Base-by-base conservation (phyloP, 1,140 invertebrate species). In the Drosophila prosaltans region DNA sequence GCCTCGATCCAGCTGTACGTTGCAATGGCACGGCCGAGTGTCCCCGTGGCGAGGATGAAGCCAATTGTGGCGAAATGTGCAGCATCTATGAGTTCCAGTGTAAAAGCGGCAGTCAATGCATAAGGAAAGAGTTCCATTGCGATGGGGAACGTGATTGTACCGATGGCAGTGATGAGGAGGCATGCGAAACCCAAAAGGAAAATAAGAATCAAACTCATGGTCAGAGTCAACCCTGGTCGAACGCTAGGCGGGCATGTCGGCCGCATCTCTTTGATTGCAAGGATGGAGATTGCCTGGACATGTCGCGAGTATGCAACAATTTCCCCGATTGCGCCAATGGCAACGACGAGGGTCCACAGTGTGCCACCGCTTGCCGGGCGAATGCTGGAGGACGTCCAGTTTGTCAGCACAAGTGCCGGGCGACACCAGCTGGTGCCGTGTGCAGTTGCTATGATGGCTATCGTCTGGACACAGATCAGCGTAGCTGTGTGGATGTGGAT, bases 381-480 rank as follows among this genome's bases (percentile, higher is more conserved):
- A 59, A 40, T 21, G 1, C 26, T 4, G 7, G 48, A 0, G 67
- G 66, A 1, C 68, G 65, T 10, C 58, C 90, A 8, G 81, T 92
- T 0, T 94, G 94, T 72, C 90, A 93, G 70, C 93, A 94, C 79
- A 90, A 92, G 48, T 94, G 94, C 63, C 76, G 69, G 2, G 91
- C 93, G 3, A 83, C 84, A 3, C 89, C 92, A 3, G 89, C 92
- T 16, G 91, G 91, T 1, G 92, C 92, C 1, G 86, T 93, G 1
- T 99, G 98, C 91, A 94, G 94, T 16, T 98, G 98, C 92, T 93
- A 94, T 11, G 92, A 95, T 1, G 97, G 96, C 1, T 99, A 96
- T 89, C 93, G 94, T 1, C 92, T 97, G 21, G 78, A 80, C 9
- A 36, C 81, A 1, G 93, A 95, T 64, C 86, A 86, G 1, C 91